phyloP scores from a whole-genome alignment of 2,113 vertebrate species.

The Polyodon spathula region DNA sequence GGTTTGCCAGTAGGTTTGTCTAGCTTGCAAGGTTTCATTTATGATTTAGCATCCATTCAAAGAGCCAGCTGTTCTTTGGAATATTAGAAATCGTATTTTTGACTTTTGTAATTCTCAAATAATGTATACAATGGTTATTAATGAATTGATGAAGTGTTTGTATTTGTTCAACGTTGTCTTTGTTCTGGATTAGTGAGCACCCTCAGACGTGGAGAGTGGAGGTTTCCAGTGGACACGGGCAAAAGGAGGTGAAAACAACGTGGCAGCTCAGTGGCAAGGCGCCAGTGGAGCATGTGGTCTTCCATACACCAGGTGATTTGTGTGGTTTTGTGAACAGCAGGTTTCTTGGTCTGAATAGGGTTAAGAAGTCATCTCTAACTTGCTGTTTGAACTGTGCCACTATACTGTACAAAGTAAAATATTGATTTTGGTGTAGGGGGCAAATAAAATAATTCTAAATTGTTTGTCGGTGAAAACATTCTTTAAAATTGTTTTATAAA shows the following conservation, averaged over 20 bases:
- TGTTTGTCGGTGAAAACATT: background rate
- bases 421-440: background rate
- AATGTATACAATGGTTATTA: no score
- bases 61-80: background rate
- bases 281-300: slow-evolving; percentile 59
- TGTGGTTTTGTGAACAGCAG: background rate
- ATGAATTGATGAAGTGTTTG: background rate
- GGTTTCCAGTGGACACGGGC: slow-evolving; percentile 66
- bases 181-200: slow-evolving; percentile 53
- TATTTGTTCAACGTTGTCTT: background rate
- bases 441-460: no score
- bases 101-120: no score
- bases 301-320: slow-evolving; percentile 51
- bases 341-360: background rate
- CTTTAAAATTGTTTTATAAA: background rate
- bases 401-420: slow-evolving; percentile 1
- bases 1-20: no score
- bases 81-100: background rate
- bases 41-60: no score
- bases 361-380: background rate
- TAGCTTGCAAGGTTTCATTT: no score
- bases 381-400: background rate
- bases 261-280: slow-evolving; percentile 68
- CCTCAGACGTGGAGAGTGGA: slow-evolving; percentile 76
- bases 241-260: slow-evolving; percentile 68